Conservation (phyloP, 2,888 invertebrate species). For the Aproaerema taeniolella region DNA sequence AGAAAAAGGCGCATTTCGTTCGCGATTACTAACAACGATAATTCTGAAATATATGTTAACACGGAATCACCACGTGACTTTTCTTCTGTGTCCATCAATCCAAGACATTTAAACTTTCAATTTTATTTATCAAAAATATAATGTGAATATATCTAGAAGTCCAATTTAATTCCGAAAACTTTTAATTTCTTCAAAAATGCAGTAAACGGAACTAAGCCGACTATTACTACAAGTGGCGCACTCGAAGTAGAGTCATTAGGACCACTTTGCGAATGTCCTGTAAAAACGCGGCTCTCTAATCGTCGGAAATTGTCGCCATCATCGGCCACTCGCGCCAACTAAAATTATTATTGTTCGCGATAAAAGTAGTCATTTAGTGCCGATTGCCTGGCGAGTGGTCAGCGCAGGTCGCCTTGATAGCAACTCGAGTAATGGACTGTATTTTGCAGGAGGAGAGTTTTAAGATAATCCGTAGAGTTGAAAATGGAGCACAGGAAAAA, state of each 20-base stretch:
- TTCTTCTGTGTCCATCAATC: no score
- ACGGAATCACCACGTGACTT: no score
- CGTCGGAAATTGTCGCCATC: slow-evolving; percentile 75
- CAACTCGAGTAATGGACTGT: slow-evolving; percentile 6
- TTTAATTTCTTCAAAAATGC: no score
- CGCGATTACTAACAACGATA: no score
- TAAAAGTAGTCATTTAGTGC: slow-evolving; percentile 69
- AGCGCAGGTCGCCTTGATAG: slow-evolving; percentile 31
- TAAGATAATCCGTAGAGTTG: neutral
- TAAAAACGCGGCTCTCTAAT: slow-evolving; percentile 63
- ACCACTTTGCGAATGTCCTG: slow-evolving; percentile 64
- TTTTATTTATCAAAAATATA: no score
- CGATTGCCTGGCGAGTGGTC: slow-evolving; percentile 49
- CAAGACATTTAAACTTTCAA: no score
- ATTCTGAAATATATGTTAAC: no score
- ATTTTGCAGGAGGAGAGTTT: slow-evolving; percentile 7
- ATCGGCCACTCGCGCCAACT: slow-evolving; percentile 69
- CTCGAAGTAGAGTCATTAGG: slow-evolving; percentile 45
- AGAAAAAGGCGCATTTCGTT: no score
- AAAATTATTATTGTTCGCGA: slow-evolving; percentile 74
- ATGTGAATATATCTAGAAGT: no score
- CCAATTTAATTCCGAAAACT: no score
- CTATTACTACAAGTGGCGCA: slow-evolving; percentile 37
- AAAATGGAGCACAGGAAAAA: no score
- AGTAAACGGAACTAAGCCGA: slow-evolving; percentile 12